Evolutionary conservation across 2,888 invertebrate genomes (phyloP), one percentile per base, ranked within the genome.

Genomic region (Ametastegia equiseti): DNA sequence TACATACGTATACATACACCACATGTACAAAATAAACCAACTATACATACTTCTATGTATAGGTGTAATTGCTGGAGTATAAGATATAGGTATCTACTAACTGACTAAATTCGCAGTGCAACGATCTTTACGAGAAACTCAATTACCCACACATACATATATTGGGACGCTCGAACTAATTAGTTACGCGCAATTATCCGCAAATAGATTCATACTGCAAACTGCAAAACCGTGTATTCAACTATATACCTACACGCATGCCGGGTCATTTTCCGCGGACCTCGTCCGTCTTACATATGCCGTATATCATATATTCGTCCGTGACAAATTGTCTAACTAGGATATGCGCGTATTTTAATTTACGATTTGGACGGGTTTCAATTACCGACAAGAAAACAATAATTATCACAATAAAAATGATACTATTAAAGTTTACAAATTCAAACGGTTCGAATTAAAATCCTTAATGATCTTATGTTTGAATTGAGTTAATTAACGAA

Each of bases 151-250:
- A n/a, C n/a, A n/a, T n/a, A n/a, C n/a, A n/a, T n/a, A n/a, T n/a
- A n/a, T n/a, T n/a, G n/a, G 63, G 33, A 63, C 63, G n/a, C 33
- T n/a, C 63, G 33, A 63, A 33, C 63, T 63, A 63, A 63, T 63
- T 33, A 63, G 63, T 36, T 63, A 63, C 63, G 63, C 63, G 33
- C 63, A 63, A 63, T 63, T 63, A 63, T 63, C 23, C 63, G 33
- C 30, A 27, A 63, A 63, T 63, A 63, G 63, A 33, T 63, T 33
- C n/a, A 23, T 23, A 54, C 45, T 1, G 11, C 45, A 45, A 1
- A 1, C 45, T 45, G 9, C 23, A 23, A 54, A 23, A 54, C 54
- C 23, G 6, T 7, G 19, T 11, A 1, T 23, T 9, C 54, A 23
- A 23, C 42, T 7, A 11, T 54, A n/a, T n/a, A n/a, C n/a, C n/a